These are phyloP conservation scores for Echinops telfairi DNA, from an alignment of 2,113 vertebrate genomes.

Conservation along the genomic window DNA sequence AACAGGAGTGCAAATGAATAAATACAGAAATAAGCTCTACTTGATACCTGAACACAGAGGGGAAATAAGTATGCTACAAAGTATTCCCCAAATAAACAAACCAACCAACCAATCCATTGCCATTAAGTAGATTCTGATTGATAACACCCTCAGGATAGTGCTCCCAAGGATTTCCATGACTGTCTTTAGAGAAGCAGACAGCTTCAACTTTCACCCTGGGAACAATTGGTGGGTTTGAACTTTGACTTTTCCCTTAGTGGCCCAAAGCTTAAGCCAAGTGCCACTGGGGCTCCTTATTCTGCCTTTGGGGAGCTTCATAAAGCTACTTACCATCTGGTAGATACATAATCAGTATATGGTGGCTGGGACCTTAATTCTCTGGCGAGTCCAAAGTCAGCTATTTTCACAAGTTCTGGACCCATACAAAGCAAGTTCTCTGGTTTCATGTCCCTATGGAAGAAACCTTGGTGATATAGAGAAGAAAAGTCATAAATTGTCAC, in stretches of 20 bases:
- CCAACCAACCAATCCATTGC: background rate
- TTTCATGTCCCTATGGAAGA: constrained; percentile 99
- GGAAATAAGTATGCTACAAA: background rate
- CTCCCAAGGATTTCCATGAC: background rate
- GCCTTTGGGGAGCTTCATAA: background rate
- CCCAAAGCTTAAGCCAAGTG: too few species aligned
- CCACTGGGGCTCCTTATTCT: too few species aligned
- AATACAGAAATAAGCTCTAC: background rate
- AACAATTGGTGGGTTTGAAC: too few species aligned
- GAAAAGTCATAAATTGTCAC: background rate
- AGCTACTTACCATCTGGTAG: constrained; percentile 95
- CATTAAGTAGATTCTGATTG: constrained; percentile 12
- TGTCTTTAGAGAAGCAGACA: background rate
- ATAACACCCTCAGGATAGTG: too few species aligned
- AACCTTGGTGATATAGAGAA: constrained; percentile 85
- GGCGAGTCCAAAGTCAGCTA: constrained; percentile 98
- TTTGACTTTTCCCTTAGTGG: too few species aligned
- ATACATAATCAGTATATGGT: constrained; percentile 98
- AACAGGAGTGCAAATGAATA: background rate
- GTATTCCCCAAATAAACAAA: background rate
- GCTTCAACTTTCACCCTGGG: too few species aligned
- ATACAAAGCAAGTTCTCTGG: constrained; percentile 98
- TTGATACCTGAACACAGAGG: background rate
- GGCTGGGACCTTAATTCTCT: constrained; percentile 97
- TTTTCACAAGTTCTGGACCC: constrained; percentile 98